These are phyloP conservation scores for Drosophila yakuba DNA, from an alignment of 1,140 invertebrate species.

Conservation along the genomic window DNA sequence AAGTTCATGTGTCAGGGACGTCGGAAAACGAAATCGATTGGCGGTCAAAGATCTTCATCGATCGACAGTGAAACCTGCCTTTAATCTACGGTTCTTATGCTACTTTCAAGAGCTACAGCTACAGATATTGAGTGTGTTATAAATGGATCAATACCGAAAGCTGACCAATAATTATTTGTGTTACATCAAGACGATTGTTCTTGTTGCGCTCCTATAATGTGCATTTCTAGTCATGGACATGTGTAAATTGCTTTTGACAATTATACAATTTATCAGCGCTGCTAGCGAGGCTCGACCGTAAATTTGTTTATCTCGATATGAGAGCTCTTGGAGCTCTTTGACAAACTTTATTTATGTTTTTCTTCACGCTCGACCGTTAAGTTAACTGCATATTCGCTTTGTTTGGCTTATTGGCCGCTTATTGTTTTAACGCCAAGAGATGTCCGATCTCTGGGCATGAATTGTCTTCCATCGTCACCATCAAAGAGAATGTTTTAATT, in stretches of 20 bases:
- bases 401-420: slow-evolving; percentile 74
- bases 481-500: slow-evolving; percentile 48
- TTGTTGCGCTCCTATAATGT: no score
- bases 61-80: slow-evolving; percentile 10
- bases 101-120: no score
- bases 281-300: slow-evolving; percentile 2
- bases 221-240: no score
- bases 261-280: neutral
- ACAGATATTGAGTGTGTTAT: no score
- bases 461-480: slow-evolving; percentile 55
- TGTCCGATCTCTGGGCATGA: slow-evolving; percentile 51
- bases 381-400: slow-evolving; percentile 79
- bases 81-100: neutral
- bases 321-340: slow-evolving; percentile 28
- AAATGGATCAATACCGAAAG: no score
- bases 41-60: slow-evolving; percentile 17
- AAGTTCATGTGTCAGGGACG: slow-evolving; percentile 67
- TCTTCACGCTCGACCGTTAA: slow-evolving; percentile 79
- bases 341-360: slow-evolving; percentile 76
- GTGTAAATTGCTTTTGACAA: no score
- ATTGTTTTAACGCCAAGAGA: slow-evolving; percentile 70
- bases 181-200: no score
- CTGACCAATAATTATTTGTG: no score
- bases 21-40: slow-evolving; percentile 64
- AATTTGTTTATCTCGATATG: slow-evolving; percentile 37